Base-by-base conservation (phyloP, 2,113 vertebrate species). In the Ceuthmochares aereus region DNA sequence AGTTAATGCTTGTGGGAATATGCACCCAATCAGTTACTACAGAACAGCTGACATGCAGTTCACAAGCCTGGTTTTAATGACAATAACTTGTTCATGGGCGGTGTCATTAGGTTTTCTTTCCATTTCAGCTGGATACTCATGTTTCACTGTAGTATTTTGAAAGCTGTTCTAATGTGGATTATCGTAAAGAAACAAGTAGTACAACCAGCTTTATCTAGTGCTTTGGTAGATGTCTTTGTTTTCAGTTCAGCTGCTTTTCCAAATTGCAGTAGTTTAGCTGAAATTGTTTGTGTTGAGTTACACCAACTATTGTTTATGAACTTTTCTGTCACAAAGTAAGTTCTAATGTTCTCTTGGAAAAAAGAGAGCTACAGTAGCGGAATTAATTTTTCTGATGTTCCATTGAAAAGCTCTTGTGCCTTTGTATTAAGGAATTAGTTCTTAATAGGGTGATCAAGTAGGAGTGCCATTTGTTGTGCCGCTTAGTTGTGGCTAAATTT, bases 171-270 rank as follows among this genome's bases (percentile, higher is more conserved):
- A 25, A 51, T 58, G 20, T 17, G 55, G 70, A 59, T 69, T 51
- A 74, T 80, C 76, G 42, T 90, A 88, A 86, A 80, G 36, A 90
- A 94, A 58, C 67, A 88, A 88, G 54, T 62, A 62, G 14, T 66
- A 37, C 29, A 51, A 58, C 11, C 14, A 85, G 25, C 25, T 83
- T 73, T 76, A 43, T 73, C 14, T 54, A 37, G 16, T 74, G 32
- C 37, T 87, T 84, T 82, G 45, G 42, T 55, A 67, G 55, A 37
- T 81, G 42, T 32, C 55, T 90, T 56, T 84, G 51, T 78, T 86
- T 95, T 93, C 84, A 72, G 40, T 36, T 88, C 84, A 88, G 51
- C 26, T 74, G 42, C 68, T 80, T 91, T 89, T 89, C 37, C 42
- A 66, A 13, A 60, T 58, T 51, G 54, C 42, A 64, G 1, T 49